Conservation (phyloP, 2,113 vertebrate genomes). For the Patagioenas fasciata region DNA sequence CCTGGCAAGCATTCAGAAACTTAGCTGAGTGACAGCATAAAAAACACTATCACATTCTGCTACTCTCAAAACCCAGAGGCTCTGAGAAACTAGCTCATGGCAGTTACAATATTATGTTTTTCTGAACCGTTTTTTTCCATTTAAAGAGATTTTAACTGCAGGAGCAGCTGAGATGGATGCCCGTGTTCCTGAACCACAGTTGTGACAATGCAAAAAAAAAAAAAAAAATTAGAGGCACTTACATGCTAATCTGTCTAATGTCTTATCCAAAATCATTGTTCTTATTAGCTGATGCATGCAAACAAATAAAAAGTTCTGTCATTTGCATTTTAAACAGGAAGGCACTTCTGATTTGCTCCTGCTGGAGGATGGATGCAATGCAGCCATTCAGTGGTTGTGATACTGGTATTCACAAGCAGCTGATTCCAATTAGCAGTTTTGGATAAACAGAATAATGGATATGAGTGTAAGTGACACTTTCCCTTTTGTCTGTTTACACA, state of each 20-base stretch:
- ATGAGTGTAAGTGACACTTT: background rate
- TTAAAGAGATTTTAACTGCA: background rate
- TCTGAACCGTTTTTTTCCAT: background rate
- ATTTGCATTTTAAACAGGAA: conserved; percentile 10
- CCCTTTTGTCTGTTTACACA: conserved; percentile 66
- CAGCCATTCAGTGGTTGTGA: background rate
- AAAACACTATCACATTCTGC: background rate
- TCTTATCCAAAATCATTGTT: background rate
- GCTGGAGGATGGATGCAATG: background rate
- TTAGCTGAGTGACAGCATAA: background rate
- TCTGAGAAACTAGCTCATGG: background rate
- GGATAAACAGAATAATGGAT: conserved; percentile 6
- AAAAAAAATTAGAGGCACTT: background rate
- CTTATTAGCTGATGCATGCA: background rate
- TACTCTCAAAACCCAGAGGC: background rate
- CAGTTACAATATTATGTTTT: background rate
- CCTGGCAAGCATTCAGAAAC: background rate
- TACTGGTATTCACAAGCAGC: background rate
- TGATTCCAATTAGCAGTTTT: conserved; percentile 16
- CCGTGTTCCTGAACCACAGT: background rate
- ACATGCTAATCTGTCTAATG: background rate
- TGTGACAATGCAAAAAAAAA: background rate
- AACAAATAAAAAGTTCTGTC: conserved; percentile 6
- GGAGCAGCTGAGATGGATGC: background rate
- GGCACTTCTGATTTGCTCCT: background rate